Evolutionary conservation across 1,140 invertebrate species (phyloP), one percentile per base, ranked within the genome.

Genomic region (Calycopis cecrops): DNA sequence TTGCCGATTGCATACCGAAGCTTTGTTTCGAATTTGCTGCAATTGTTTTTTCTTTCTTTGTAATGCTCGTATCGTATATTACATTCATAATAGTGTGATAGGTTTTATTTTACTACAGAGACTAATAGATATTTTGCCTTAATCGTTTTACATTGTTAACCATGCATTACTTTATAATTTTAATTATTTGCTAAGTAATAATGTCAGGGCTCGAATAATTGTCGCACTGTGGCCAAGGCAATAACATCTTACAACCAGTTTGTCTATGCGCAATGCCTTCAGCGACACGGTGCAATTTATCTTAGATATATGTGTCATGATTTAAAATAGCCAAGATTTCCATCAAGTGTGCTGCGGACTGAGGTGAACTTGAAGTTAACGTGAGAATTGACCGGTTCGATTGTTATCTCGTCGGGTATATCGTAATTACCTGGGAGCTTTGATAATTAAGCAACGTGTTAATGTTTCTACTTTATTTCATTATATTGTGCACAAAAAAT

Each of bases 171-270:
- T n/a, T 14, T 50, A 50, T 34, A 35, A 34, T 34, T 35, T 35
- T 50, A n/a, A 50, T 50, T 50, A 50, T 50, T 50, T 33, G 18
- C 34, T n/a, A 35, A 42, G 40, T 34, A 79, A 81, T 73, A 79
- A 71, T 80, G 79, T 83, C 76, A 80, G 47, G 76, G 78, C 62
- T 73, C 59, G 57, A 52, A 72, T 73, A 68, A 69, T 67, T 69
- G 69, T 75, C 59, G 67, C 61, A 62, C 35, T 59, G 63, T 62
- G 78, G 78, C 76, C 82, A 85, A 85, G 82, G 82, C 69, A 57
- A 76, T 58, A 64, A 59, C 70, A 77, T 79, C 73, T 59, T 67
- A 60, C 48, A 72, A 72, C 67, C 71, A 57, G 71, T 78, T 81
- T 65, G 35, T 52, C 55, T 60, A 57, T 38, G 51, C 44, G 58